Percentiles rank a stretch among this genome's conserved stretches.
These are phyloP conservation scores for Chouioia cunea DNA, from an alignment of 2,888 invertebrate genomes.

Conservation along the genomic window DNA sequence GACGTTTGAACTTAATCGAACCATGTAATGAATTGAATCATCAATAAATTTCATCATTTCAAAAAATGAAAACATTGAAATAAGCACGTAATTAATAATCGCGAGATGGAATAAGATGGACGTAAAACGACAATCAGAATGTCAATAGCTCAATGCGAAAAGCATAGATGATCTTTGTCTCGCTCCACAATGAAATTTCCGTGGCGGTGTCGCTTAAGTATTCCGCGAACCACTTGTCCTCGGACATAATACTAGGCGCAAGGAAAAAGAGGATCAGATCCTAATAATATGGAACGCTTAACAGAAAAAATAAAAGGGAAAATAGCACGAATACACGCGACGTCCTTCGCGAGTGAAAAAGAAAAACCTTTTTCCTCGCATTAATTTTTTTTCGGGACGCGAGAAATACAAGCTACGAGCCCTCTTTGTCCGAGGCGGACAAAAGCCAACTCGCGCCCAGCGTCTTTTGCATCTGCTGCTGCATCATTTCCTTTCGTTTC, in stretches of 20 bases:
- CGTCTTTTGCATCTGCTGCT: constrained; percentile 43
- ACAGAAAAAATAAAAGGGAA: not conserved
- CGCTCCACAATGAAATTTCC: no score
- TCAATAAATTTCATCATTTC: no score
- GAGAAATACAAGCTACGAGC: constrained; percentile 7
- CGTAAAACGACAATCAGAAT: no score
- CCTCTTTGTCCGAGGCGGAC: constrained; percentile 31
- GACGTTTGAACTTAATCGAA: no score
- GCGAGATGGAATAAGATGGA: no score
- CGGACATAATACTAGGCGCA: not conserved
- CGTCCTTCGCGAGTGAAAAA: constrained; percentile 18
- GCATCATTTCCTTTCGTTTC: constrained; percentile 43
- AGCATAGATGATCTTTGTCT: no score
- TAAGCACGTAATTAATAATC: no score
- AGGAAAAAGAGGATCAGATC: not conserved
- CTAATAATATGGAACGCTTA: not conserved
- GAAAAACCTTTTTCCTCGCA: constrained; percentile 17
- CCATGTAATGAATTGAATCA: no score
- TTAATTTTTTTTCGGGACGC: not conserved
- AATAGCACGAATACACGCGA: not conserved
- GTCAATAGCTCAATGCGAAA: no score
- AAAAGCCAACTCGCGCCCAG: constrained; percentile 23
- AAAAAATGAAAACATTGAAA: no score
- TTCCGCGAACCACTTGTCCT: not conserved
- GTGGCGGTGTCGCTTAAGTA: no score